Percentiles rank a stretch among this genome's conserved stretches.
Evolutionary conservation across 2,888 invertebrate species (phyloP).

Genomic region (Agrochola macilenta): DNA sequence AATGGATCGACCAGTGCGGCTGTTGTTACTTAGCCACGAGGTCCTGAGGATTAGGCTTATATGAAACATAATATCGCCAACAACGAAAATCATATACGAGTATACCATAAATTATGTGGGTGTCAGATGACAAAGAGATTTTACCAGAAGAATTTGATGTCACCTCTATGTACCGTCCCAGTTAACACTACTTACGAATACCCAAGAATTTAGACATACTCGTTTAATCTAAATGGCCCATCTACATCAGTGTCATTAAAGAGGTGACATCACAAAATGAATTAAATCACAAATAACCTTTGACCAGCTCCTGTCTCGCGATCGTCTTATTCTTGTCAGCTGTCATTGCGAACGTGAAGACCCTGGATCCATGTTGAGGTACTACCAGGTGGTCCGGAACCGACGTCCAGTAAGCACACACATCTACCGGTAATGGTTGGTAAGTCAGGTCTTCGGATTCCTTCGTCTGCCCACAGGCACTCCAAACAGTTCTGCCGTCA

Average conservation of each 20-base stretch:
- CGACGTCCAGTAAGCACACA: slow-evolving; percentile 88
- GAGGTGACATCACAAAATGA: slow-evolving; percentile 15
- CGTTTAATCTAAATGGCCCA: not conserved
- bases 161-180: not conserved
- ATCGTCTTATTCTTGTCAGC: slow-evolving; percentile 87
- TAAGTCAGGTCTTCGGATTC: slow-evolving; percentile 82
- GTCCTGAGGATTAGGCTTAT: no score
- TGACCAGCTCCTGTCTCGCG: slow-evolving; percentile 83
- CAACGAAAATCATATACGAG: not conserved
- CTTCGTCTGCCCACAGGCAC: slow-evolving; percentile 83
- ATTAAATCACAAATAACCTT: slow-evolving; percentile 76
- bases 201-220: not conserved
- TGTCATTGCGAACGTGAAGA: slow-evolving; percentile 89
- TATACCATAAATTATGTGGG: not conserved
- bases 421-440: slow-evolving; percentile 81
- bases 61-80: no score
- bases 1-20: no score
- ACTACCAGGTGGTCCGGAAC: slow-evolving; percentile 87
- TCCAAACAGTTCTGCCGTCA: slow-evolving; percentile 82
- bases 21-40: no score
- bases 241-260: not conserved
- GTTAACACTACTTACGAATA: not conserved
- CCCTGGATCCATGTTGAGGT: slow-evolving; percentile 84
- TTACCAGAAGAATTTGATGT: not conserved
- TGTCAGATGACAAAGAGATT: not conserved